Conservation (phyloP, 2,888 invertebrate species). For the Eurois occulta region DNA sequence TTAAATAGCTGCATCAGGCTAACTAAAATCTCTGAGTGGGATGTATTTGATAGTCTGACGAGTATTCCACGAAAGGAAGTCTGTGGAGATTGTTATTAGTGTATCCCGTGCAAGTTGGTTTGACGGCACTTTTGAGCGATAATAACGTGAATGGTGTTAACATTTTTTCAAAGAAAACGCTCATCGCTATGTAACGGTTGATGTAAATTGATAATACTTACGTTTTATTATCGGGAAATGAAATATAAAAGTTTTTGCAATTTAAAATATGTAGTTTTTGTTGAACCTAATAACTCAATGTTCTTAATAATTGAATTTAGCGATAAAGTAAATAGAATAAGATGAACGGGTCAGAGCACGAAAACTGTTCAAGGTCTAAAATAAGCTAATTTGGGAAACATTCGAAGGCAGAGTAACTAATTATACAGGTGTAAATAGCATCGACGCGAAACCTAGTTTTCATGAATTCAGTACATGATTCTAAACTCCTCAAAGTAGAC, state of each 20-base stretch:
- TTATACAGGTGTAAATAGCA: not conserved
- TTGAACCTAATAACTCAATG: not conserved
- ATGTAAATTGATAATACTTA: slow-evolving; percentile 1
- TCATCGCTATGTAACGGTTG: slow-evolving; percentile 12
- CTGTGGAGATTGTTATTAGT: slow-evolving; percentile 33
- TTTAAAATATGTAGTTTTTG: not conserved
- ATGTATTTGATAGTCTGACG: slow-evolving; percentile 6
- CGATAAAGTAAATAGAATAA: not conserved
- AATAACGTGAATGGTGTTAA: slow-evolving; percentile 43
- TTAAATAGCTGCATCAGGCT: slow-evolving; percentile 6
- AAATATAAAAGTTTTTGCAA: not conserved
- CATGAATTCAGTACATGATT: too few species aligned
- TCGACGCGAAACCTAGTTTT: too few species aligned
- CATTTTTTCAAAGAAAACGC: slow-evolving; percentile 31
- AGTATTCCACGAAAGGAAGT: slow-evolving; percentile 55
- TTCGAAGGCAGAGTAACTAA: not conserved
- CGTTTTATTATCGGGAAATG: slow-evolving; percentile 15
- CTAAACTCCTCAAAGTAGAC: too few species aligned
- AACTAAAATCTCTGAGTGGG: slow-evolving; percentile 26
- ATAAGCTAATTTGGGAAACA: not conserved
- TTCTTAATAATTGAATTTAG: not conserved
- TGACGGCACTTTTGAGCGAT: slow-evolving; percentile 38
- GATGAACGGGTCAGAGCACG: not conserved
- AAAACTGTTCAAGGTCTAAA: not conserved
- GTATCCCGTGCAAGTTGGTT: slow-evolving; percentile 50